Percentiles rank a stretch among this genome's conserved stretches.
These are phyloP conservation scores for Cottoperca gobio DNA, from an alignment of 2,797 vertebrate species.

Conservation along the genomic window DNA sequence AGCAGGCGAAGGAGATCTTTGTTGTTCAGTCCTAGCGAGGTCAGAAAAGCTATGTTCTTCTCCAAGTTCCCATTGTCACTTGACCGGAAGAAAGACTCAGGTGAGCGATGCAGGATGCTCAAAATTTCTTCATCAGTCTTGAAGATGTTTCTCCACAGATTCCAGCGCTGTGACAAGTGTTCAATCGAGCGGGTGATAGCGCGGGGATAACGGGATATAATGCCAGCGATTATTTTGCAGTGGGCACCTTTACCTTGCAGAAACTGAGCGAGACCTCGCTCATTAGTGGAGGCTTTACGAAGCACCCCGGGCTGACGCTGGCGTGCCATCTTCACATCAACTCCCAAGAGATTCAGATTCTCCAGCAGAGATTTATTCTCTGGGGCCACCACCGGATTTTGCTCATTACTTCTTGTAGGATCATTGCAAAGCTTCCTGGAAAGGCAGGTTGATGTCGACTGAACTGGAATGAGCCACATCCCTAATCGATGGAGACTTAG, in stretches of 20 bases:
- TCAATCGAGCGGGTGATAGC: slow-evolving; percentile 83
- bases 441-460: slow-evolving; percentile 14
- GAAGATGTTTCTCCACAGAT: slow-evolving; percentile 87
- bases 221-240: slow-evolving; percentile 76
- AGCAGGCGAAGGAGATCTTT: slow-evolving; percentile 84
- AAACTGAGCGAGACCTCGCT: slow-evolving; percentile 81
- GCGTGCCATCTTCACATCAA: slow-evolving; percentile 81
- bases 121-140: slow-evolving; percentile 83
- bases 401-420: background rate
- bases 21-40: slow-evolving; percentile 80
- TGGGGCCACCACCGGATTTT: background rate
- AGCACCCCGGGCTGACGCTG: slow-evolving; percentile 82
- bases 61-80: slow-evolving; percentile 83
- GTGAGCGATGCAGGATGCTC: slow-evolving; percentile 83
- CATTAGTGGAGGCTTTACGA: slow-evolving; percentile 79
- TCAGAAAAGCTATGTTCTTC: slow-evolving; percentile 85
- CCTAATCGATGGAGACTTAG: slow-evolving; percentile 28
- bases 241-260: slow-evolving; percentile 83
- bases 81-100: slow-evolving; percentile 88
- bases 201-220: slow-evolving; percentile 87
- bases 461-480: background rate
- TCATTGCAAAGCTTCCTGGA: slow-evolving; percentile 48
- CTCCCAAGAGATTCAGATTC: slow-evolving; percentile 81
- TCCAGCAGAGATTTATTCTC: slow-evolving; percentile 83
- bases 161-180: slow-evolving; percentile 85